phyloP scores from a whole-genome alignment of 2,113 vertebrate species.

The Dipodomys merriami region DNA sequence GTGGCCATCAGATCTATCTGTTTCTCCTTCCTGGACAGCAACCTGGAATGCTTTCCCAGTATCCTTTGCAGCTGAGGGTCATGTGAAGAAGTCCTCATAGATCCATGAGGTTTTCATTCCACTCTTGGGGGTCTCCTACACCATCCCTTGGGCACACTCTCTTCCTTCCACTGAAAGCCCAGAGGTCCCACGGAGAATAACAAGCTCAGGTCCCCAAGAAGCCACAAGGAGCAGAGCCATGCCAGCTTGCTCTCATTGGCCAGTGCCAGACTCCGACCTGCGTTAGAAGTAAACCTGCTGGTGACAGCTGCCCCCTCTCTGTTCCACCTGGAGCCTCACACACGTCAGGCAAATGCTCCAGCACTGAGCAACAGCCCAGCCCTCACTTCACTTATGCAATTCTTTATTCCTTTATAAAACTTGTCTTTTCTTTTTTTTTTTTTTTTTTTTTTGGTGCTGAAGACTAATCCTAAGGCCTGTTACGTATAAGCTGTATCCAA shows the following conservation, averaged over 20 bases:
- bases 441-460: not conserved
- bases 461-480: not conserved
- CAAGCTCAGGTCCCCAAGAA: not conserved
- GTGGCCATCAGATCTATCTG: not conserved
- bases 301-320: not conserved
- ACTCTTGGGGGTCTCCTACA: not conserved
- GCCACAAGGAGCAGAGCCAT: not conserved
- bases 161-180: not conserved
- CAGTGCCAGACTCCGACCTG: not conserved
- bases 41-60: not conserved
- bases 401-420: not conserved
- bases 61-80: not conserved
- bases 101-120: not conserved
- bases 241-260: no score
- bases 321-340: not conserved
- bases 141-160: not conserved
- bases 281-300: no score
- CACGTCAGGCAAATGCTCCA: not conserved
- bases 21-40: not conserved
- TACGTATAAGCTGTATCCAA: fast-evolving
- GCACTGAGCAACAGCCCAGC: not conserved
- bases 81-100: not conserved
- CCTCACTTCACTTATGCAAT: not conserved
- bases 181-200: not conserved
- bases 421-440: no score